Percentiles rank a stretch among this genome's conserved stretches.
phyloP scores from a whole-genome alignment of 1,140 invertebrate species.

The Bombus picipes region DNA sequence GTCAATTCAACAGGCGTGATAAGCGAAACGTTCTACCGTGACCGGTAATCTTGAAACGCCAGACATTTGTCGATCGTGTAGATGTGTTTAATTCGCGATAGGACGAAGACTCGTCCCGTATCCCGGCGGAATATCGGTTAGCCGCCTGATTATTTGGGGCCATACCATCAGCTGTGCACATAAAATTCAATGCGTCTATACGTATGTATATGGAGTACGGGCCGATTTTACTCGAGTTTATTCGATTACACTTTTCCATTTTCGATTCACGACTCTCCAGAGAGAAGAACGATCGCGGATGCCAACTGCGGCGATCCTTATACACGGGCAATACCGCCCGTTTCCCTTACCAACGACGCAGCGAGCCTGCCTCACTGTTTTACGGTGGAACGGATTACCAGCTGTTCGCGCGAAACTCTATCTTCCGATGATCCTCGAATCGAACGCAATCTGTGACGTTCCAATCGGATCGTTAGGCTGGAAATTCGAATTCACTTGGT shows the following conservation, averaged over 20 bases:
- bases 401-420: background rate
- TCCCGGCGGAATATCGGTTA: conserved; percentile 20
- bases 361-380: background rate
- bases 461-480: background rate
- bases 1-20: too few relatives aligned
- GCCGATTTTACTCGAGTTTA: conserved; percentile 13
- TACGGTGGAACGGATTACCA: background rate
- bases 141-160: conserved; percentile 68
- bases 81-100: conserved; percentile 46
- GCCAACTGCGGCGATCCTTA: background rate
- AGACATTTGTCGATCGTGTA: conserved; percentile 6
- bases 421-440: background rate
- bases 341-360: too few relatives aligned
- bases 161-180: conserved; percentile 81
- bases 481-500: background rate
- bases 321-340: too few relatives aligned
- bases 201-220: conserved; percentile 7
- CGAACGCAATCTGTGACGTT: background rate
- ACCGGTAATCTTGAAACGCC: conserved; percentile 6
- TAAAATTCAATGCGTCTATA: conserved; percentile 59
- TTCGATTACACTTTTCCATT: conserved; percentile 24
- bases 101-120: conserved; percentile 40
- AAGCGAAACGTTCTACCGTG: conserved; percentile 32
- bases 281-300: background rate
- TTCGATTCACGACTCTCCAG: background rate